phyloP scores from a whole-genome alignment of 2,113 vertebrate species.

The Sula dactylatra region DNA sequence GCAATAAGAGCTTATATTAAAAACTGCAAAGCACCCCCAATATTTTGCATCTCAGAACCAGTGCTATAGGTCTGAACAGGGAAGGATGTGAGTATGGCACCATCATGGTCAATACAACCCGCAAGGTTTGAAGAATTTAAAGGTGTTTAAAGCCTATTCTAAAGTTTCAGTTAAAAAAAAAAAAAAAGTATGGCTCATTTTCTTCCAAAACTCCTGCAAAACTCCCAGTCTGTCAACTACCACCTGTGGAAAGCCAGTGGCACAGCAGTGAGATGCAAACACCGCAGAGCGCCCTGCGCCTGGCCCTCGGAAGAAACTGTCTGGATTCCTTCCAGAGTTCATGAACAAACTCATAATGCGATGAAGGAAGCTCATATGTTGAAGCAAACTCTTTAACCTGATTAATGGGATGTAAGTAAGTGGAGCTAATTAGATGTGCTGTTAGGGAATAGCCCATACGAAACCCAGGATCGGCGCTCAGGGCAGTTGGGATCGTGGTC shows the following conservation, averaged over 20 bases:
- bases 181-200: background rate
- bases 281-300: background rate
- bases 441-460: background rate
- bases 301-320: accelerated
- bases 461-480: accelerated
- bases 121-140: background rate
- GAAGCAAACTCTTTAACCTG: constrained; percentile 54
- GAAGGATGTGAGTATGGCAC: background rate
- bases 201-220: background rate
- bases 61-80: background rate
- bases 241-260: background rate
- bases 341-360: background rate
- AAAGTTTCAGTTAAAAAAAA: background rate
- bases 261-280: background rate
- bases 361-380: constrained; percentile 17
- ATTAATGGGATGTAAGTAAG: constrained; percentile 61
- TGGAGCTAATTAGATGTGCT: constrained; percentile 35
- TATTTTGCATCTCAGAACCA: background rate
- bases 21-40: background rate
- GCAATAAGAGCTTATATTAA: background rate
- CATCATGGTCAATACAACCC: background rate
- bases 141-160: background rate
- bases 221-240: background rate
- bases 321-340: constrained; percentile 36
- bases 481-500: background rate